A percentile compares a stretch with the other conserved stretches of the same genome.
These are phyloP conservation scores for Struthio camelus DNA, from an alignment of 2,113 vertebrate genomes.

Conservation along the genomic window DNA sequence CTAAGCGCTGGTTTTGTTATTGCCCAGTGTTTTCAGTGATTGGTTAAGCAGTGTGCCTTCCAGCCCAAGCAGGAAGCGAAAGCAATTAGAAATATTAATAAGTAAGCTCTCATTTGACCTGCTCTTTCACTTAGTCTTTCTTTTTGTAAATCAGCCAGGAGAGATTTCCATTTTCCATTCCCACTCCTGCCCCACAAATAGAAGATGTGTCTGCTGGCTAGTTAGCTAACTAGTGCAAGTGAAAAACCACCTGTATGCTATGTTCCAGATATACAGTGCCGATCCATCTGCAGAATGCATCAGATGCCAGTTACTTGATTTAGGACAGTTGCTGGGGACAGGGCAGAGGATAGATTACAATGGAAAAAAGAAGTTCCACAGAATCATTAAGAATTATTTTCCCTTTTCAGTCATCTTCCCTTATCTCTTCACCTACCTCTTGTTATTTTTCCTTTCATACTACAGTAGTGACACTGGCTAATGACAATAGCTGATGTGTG, in stretches of 20 bases:
- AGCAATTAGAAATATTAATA: neutral
- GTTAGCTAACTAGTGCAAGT: constrained; percentile 9
- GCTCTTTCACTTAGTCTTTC: neutral
- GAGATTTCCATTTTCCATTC: constrained; percentile 6
- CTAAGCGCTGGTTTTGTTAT: neutral
- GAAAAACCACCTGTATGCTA: constrained; percentile 44
- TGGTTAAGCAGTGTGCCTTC: neutral
- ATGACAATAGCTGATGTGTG: neutral
- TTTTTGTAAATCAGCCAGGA: neutral
- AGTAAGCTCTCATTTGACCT: neutral
- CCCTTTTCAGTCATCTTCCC: neutral
- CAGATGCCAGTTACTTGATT: constrained; percentile 49
- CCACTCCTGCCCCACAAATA: neutral
- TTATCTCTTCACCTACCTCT: neutral
- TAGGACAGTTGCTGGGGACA: neutral
- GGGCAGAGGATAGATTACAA: neutral
- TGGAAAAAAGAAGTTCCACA: neutral
- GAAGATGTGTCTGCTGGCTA: constrained; percentile 12
- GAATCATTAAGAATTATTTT: constrained; percentile 10
- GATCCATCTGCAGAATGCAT: constrained; percentile 61
- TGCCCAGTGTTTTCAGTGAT: neutral
- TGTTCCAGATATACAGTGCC: neutral
- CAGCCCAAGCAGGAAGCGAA: neutral
- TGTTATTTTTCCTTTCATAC: neutral
- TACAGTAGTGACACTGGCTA: neutral